A percentile compares a stretch with the other conserved stretches of the same genome.
Evolutionary conservation across 2,113 vertebrate species (phyloP).

Genomic region (Cardinalis cardinalis): DNA sequence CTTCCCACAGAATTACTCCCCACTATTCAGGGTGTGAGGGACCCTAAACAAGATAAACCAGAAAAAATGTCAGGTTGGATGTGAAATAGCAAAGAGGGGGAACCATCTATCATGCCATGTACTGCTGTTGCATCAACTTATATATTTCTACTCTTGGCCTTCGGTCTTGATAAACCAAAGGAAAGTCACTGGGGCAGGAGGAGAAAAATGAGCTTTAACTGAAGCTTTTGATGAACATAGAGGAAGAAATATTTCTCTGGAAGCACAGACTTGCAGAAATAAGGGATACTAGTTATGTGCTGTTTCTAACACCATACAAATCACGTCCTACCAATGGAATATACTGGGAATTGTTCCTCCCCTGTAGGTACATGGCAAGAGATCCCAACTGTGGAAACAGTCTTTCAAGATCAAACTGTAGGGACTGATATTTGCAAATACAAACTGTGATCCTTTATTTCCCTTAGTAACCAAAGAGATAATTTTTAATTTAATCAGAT

Average conservation of each 20-base stretch:
- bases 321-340: fast-evolving
- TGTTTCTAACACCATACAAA: not conserved
- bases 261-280: not conserved
- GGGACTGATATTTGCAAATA: not conserved
- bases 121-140: fast-evolving
- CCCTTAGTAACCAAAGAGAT: not conserved
- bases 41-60: not conserved
- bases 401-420: not conserved
- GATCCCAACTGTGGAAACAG: fast-evolving
- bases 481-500: not conserved
- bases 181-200: not conserved
- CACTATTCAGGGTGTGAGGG: fast-evolving
- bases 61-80: not conserved
- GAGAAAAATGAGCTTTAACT: not conserved
- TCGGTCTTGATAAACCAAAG: not conserved
- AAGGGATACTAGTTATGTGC: fast-evolving
- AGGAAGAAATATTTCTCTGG: not conserved
- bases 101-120: not conserved
- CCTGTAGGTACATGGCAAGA: not conserved
- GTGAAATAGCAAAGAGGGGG: fast-evolving
- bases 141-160: not conserved
- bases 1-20: not conserved
- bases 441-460: not conserved
- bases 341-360: fast-evolving
- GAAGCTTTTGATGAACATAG: not conserved